Evolutionary conservation across 2,888 invertebrate species (phyloP).

Genomic region (Tridacna crocea): DNA sequence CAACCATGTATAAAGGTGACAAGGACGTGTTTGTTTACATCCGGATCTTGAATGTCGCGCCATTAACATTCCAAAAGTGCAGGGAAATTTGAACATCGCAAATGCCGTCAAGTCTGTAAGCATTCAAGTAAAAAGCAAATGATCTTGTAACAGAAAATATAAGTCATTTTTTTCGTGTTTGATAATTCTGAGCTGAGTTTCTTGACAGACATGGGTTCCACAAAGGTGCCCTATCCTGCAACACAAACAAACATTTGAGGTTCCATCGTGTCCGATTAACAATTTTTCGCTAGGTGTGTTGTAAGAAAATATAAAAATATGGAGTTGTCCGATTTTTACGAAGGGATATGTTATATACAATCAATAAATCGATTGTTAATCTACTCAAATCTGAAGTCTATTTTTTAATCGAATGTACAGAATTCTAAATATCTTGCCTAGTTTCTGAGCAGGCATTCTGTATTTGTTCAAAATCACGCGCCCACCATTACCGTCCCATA

Average conservation of each 20-base stretch:
- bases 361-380: slow-evolving; percentile 8
- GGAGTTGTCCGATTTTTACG: not conserved
- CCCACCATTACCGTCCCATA: slow-evolving; percentile 85
- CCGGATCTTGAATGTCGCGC: slow-evolving; percentile 74
- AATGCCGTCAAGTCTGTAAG: not conserved
- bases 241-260: slow-evolving; percentile 34
- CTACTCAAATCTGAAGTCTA: slow-evolving; percentile 12
- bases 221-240: not conserved
- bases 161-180: too few relatives aligned
- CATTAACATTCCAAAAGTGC: slow-evolving; percentile 73
- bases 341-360: not conserved
- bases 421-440: slow-evolving; percentile 61
- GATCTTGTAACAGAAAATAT: too few relatives aligned
- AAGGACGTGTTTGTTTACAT: slow-evolving; percentile 23
- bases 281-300: slow-evolving; percentile 30
- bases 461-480: slow-evolving; percentile 85
- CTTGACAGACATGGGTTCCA: too few relatives aligned
- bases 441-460: slow-evolving; percentile 78
- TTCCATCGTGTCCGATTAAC: slow-evolving; percentile 55
- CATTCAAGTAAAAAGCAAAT: too few relatives aligned
- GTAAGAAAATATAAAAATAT: slow-evolving; percentile 40
- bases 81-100: slow-evolving; percentile 79
- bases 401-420: slow-evolving; percentile 13
- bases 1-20: not conserved
- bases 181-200: too few relatives aligned